A percentile compares a stretch with the other conserved stretches of the same genome.
Evolutionary conservation across 1,140 invertebrate species (phyloP).

Genomic region (Lordiphosa stackelbergi): DNA sequence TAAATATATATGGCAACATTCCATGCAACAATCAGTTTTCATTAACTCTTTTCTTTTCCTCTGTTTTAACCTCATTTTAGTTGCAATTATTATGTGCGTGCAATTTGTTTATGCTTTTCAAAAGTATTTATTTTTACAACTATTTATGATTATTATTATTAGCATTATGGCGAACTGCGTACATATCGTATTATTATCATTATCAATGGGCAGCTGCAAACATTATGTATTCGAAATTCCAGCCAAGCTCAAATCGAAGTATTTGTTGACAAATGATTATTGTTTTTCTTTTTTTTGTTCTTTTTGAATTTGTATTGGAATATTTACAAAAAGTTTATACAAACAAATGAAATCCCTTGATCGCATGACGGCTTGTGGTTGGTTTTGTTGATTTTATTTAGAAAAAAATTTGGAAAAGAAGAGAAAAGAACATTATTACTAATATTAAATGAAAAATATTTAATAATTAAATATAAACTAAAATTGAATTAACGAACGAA

Average conservation of each 20-base stretch:
- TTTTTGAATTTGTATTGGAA: slow-evolving; percentile 21
- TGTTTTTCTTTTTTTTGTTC: slow-evolving; percentile 26
- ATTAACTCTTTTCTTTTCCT: slow-evolving; percentile 48
- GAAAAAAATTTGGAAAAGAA: slow-evolving; percentile 31
- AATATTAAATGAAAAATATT: slow-evolving; percentile 40
- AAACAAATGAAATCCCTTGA: slow-evolving; percentile 8
- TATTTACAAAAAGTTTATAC: background rate
- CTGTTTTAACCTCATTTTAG: slow-evolving; percentile 40
- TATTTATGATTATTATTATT: slow-evolving; percentile 43
- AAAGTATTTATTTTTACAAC: slow-evolving; percentile 66
- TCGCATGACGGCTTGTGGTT: slow-evolving; percentile 2
- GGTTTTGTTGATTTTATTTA: slow-evolving; percentile 29
- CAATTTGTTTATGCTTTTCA: slow-evolving; percentile 73
- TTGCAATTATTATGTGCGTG: slow-evolving; percentile 67
- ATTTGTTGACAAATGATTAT: slow-evolving; percentile 18
- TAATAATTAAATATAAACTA: slow-evolving; percentile 18
- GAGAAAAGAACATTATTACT: slow-evolving; percentile 40
- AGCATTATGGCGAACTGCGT: slow-evolving; percentile 36
- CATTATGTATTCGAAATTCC: background rate
- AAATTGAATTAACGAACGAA: background rate
- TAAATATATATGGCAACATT: slow-evolving; percentile 11
- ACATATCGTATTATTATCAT: slow-evolving; percentile 71
- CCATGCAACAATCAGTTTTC: slow-evolving; percentile 4
- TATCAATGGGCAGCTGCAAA: slow-evolving; percentile 29
- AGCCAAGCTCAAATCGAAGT: slow-evolving; percentile 12